These are phyloP conservation scores for Drosophila pallidifrons DNA, from an alignment of 1,140 invertebrate species.

Conservation along the genomic window DNA sequence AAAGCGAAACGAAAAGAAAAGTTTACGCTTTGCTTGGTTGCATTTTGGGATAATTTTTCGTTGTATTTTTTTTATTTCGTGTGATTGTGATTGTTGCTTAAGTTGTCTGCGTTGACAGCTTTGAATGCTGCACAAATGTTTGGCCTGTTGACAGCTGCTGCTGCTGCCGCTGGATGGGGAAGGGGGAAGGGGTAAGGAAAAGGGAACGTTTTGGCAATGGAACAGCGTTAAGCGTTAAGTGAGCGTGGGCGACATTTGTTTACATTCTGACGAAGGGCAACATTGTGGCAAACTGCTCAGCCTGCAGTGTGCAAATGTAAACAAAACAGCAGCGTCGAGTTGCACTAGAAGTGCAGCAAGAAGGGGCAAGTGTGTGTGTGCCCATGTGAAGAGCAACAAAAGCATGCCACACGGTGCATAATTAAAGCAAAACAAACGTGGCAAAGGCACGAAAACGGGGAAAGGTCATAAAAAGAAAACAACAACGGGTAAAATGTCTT, in stretches of 20 bases:
- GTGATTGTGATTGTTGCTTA: slow-evolving; percentile 20
- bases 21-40: slow-evolving; percentile 36
- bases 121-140: slow-evolving; percentile 51
- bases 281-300: slow-evolving; percentile 6
- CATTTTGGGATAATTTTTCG: slow-evolving; percentile 41
- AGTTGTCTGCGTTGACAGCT: slow-evolving; percentile 60
- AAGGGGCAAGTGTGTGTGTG: slow-evolving; percentile 10
- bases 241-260: slow-evolving; percentile 32
- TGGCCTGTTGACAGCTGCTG: slow-evolving; percentile 53
- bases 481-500: neutral
- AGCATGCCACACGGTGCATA: slow-evolving; percentile 55
- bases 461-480: slow-evolving; percentile 44
- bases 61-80: slow-evolving; percentile 11
- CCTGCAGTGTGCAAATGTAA: slow-evolving; percentile 24
- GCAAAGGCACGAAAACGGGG: neutral
- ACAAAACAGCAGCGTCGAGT: slow-evolving; percentile 5
- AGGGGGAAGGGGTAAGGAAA: too few relatives aligned
- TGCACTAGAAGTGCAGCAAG: slow-evolving; percentile 14
- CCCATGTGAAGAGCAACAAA: slow-evolving; percentile 41
- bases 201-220: slow-evolving; percentile 54
- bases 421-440: slow-evolving; percentile 74
- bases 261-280: slow-evolving; percentile 28
- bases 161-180: too few relatives aligned
- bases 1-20: slow-evolving; percentile 33
- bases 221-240: slow-evolving; percentile 30